Conservation (phyloP, 2,113 vertebrate species). For the Chamaea fasciata region DNA sequence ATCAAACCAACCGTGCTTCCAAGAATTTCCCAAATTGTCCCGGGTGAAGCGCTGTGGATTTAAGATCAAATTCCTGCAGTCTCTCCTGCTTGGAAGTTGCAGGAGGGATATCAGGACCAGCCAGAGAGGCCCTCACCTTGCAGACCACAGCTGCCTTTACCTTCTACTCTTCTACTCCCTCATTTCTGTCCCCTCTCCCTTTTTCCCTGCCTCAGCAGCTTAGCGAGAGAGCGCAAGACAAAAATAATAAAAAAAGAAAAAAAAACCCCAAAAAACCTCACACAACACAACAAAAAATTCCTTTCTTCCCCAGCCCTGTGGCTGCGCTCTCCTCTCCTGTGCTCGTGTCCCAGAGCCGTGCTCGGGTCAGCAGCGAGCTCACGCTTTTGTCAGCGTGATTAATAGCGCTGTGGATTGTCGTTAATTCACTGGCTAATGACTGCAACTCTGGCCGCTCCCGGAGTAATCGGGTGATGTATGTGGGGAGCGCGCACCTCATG, state of each 20-base stretch:
- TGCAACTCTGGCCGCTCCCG: slow-evolving; percentile 83
- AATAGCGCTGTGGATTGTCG: slow-evolving; percentile 91
- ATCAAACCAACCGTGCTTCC: not conserved
- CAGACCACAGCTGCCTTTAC: not conserved
- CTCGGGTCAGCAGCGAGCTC: slow-evolving; percentile 83
- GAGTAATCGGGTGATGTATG: slow-evolving; percentile 98
- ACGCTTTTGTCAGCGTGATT: slow-evolving; percentile 99
- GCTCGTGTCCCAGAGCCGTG: slow-evolving; percentile 71
- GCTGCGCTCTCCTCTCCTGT: slow-evolving; percentile 33
- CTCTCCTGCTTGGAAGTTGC: not conserved
- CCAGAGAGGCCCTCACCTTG: not conserved
- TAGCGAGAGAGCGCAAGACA: not conserved
- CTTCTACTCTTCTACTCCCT: not conserved
- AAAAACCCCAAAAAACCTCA: not conserved
- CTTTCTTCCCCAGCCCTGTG: slow-evolving; percentile 31
- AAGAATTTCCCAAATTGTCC: not conserved
- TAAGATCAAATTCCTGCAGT: rapidly evolving
- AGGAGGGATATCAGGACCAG: not conserved
- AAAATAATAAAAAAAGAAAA: not conserved
- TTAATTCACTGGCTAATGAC: slow-evolving; percentile 99
- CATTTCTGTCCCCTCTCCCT: not conserved
- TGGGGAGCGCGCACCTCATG: slow-evolving; percentile 84
- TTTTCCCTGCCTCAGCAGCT: not conserved
- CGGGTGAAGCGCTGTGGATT: rapidly evolving
- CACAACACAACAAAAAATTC: not conserved